A percentile compares a stretch with the other conserved stretches of the same genome.
These are phyloP conservation scores for Synodontis membranacea DNA, from an alignment of 2,113 vertebrate species.

Conservation along the genomic window DNA sequence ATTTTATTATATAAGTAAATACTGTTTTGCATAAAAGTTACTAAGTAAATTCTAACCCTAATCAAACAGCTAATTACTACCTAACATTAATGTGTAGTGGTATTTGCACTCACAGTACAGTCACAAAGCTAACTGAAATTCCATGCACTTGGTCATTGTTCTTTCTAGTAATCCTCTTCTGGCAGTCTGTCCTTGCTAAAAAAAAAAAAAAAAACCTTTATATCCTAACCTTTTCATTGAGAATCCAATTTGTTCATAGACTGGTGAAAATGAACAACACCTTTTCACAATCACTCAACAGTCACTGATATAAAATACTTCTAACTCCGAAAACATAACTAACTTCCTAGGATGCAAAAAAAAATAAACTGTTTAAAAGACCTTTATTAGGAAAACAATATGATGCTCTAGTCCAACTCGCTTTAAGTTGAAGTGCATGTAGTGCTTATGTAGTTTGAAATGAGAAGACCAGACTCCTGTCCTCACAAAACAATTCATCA, in stretches of 20 bases:
- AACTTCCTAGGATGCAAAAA: too few species aligned
- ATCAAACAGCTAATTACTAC: neutral
- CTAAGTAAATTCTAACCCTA: neutral
- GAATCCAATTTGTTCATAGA: neutral
- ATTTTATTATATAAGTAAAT: neutral
- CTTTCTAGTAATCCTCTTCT: neutral
- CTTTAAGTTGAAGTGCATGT: neutral
- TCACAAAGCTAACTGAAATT: neutral
- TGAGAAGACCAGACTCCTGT: neutral
- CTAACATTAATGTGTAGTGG: neutral
- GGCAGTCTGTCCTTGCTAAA: neutral
- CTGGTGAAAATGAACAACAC: neutral
- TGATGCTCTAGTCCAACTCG: too few species aligned
- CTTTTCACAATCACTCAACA: neutral
- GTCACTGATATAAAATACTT: neutral
- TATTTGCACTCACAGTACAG: neutral
- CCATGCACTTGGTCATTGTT: neutral
- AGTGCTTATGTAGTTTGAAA: conserved; percentile 3
- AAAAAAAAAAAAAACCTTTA: too few species aligned
- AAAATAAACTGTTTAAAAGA: too few species aligned
- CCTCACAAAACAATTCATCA: neutral
- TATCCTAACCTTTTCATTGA: neutral
- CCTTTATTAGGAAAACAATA: neutral
- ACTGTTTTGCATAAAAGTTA: neutral
- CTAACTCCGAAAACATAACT: neutral